Percentiles rank a stretch among this genome's conserved stretches.
phyloP scores from a whole-genome alignment of 1,140 invertebrate species.

The Drosophila neocordata region DNA sequence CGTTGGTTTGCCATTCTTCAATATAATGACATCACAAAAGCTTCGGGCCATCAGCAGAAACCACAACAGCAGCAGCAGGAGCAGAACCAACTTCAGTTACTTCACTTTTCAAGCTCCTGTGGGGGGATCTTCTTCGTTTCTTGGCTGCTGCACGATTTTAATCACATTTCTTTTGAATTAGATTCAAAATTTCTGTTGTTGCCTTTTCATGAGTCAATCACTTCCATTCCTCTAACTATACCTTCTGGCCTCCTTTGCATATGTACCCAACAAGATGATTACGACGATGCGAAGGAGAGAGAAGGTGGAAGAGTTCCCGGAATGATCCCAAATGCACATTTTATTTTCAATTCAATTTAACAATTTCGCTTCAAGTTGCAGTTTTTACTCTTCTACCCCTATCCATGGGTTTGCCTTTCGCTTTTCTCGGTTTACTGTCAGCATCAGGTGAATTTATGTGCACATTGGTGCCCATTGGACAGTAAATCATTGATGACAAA shows the following conservation, averaged over 20 bases:
- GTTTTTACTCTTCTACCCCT: neutral
- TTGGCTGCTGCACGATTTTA: slow-evolving; percentile 66
- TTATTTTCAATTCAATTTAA: slow-evolving; percentile 64
- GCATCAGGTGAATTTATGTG: slow-evolving; percentile 79
- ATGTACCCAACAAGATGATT: slow-evolving; percentile 31
- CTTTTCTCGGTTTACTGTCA: slow-evolving; percentile 73
- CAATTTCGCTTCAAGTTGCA: slow-evolving; percentile 44
- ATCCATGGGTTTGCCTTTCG: slow-evolving; percentile 58
- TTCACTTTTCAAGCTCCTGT: slow-evolving; percentile 21
- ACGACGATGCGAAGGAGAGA: neutral
- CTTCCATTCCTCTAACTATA: slow-evolving; percentile 15
- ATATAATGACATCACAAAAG: slow-evolving; percentile 82
- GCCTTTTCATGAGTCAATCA: slow-evolving; percentile 79
- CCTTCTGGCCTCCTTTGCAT: slow-evolving; percentile 11
- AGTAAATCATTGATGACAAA: slow-evolving; percentile 68
- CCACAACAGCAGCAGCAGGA: slow-evolving; percentile 15
- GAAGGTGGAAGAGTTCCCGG: slow-evolving; percentile 38
- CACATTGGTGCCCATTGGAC: slow-evolving; percentile 62
- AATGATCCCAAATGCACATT: slow-evolving; percentile 43
- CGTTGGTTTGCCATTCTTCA: slow-evolving; percentile 70
- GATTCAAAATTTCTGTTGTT: slow-evolving; percentile 63
- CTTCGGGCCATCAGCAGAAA: slow-evolving; percentile 50
- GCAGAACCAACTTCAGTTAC: slow-evolving; percentile 7
- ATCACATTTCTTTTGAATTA: slow-evolving; percentile 81
- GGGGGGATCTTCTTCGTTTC: neutral